Base-by-base conservation (phyloP, 2,113 vertebrate genomes). In the Mus pahari region DNA sequence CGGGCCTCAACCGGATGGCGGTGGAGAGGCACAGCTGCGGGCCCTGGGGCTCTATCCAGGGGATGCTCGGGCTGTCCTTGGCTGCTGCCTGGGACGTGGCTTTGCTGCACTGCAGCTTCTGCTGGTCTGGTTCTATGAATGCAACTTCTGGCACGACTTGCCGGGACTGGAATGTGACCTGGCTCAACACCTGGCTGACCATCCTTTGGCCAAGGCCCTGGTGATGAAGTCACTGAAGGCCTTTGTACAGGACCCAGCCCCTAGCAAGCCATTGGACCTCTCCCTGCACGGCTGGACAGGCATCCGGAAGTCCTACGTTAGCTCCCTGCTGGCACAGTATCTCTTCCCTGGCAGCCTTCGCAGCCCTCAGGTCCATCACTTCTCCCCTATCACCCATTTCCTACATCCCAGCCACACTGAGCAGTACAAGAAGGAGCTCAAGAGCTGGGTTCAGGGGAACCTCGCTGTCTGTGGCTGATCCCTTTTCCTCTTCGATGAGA, bases 221-320 rank as follows among this genome's bases (percentile, higher is more conserved):
- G 97, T 99, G 82, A 98, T 99, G 16, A 98, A 99, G 83, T 98
- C 98, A 0, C 81, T 99, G 96, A 98, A 88, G 3, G 96, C 73
- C 39, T 99, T 99, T 81, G 97, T 99, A 89, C 87, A 96, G 81
- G 98, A 99, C 6, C 98, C 92, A 0, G 97, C 87, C 36, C 99
- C 99, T 0, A 96, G 97, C 4, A 99, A 98, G 66, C 99, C 99
- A 0, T 98, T 99, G 55, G 99, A 99, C 87, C 98, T 99, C 95
- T 99, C 99, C 42, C 99, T 99, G 97, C 99, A 99, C 0, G 99
- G 99, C 96, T 99, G 99, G 28, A 99, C 99, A 0, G 99, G 99
- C 33, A 99, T 99, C 0, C 99, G 99, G 10, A 99, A 99, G 98
- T 99, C 99, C 58, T 98, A 98, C 3, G 98, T 99, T 96, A 99